Evolutionary conservation across 2,113 vertebrate species (phyloP).

Genomic region (Cavia porcellus): DNA sequence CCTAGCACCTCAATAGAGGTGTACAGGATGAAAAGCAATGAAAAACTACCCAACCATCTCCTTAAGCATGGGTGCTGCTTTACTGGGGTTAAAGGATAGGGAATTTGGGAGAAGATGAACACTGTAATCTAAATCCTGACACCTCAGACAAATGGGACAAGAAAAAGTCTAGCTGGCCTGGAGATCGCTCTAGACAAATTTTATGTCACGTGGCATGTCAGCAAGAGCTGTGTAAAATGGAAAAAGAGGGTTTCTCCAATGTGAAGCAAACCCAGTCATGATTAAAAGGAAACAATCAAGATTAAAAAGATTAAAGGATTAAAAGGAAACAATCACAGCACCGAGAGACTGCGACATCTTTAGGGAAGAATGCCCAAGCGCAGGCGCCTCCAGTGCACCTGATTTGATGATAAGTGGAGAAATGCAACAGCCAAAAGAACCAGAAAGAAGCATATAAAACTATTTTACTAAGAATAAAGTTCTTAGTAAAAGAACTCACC

Average conservation of each 20-base stretch:
- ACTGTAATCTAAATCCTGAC: slow-evolving; percentile 31
- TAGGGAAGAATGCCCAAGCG: background rate
- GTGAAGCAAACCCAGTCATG: slow-evolving; percentile 17
- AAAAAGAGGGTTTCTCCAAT: background rate
- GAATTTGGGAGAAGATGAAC: slow-evolving; percentile 9
- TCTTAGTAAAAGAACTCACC: background rate
- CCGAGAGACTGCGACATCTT: background rate
- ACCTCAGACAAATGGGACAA: slow-evolving; percentile 48
- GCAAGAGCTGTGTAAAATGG: background rate
- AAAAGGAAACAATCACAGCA: slow-evolving; percentile 59
- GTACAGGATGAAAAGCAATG: background rate
- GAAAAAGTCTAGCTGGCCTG: background rate
- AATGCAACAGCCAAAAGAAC: slow-evolving; percentile 25
- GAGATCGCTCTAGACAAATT: slow-evolving; percentile 28
- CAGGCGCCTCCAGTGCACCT: slow-evolving; percentile 8
- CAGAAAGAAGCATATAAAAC: slow-evolving; percentile 21
- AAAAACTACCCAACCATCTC: background rate
- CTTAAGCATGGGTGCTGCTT: background rate
- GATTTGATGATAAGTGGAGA: slow-evolving; percentile 61
- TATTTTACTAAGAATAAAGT: slow-evolving; percentile 52
- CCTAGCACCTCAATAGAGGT: background rate
- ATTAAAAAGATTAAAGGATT: background rate
- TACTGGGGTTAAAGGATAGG: background rate
- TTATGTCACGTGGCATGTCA: slow-evolving; percentile 31
- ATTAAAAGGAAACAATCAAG: slow-evolving; percentile 63